phyloP scores from a whole-genome alignment of 1,140 invertebrate genomes.

The Papilio aristodemus region DNA sequence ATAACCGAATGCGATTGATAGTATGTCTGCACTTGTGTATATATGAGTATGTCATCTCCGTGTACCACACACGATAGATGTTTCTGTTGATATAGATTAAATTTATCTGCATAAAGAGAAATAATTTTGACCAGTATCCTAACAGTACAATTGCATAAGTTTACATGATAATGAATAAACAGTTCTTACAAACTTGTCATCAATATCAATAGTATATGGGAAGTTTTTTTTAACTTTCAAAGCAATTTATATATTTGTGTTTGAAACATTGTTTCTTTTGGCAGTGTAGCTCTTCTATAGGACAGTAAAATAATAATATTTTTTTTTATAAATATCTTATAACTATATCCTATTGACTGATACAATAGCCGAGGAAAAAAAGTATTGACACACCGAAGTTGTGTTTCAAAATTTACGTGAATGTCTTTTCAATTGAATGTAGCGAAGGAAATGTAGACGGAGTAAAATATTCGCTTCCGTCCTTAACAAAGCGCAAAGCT shows the following conservation, averaged over 20 bases:
- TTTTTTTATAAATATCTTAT: too few species aligned
- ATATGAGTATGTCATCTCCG: not conserved
- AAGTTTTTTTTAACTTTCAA: too few species aligned
- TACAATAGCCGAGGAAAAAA: not conserved
- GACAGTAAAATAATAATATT: too few species aligned
- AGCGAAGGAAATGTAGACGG: conserved; percentile 18
- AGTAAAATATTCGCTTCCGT: too few species aligned
- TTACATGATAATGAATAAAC: too few species aligned
- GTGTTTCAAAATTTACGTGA: not conserved
- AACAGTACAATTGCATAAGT: conserved; percentile 65
- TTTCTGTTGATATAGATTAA: not conserved
- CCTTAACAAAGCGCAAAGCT: too few species aligned
- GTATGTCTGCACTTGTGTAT: not conserved
- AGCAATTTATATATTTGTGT: too few species aligned
- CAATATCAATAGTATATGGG: too few species aligned
- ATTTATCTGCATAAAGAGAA: not conserved
- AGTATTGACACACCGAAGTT: conserved; percentile 8
- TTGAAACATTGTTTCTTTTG: too few species aligned
- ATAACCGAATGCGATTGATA: conserved; percentile 40
- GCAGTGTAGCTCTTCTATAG: too few species aligned
- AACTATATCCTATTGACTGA: conserved; percentile 35
- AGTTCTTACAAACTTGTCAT: too few species aligned
- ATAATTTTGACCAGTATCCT: not conserved
- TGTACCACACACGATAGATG: not conserved
- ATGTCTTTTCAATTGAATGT: conserved; percentile 24